Base-by-base conservation (phyloP, 2,113 vertebrate genomes). In the Pelodiscus sinensis region DNA sequence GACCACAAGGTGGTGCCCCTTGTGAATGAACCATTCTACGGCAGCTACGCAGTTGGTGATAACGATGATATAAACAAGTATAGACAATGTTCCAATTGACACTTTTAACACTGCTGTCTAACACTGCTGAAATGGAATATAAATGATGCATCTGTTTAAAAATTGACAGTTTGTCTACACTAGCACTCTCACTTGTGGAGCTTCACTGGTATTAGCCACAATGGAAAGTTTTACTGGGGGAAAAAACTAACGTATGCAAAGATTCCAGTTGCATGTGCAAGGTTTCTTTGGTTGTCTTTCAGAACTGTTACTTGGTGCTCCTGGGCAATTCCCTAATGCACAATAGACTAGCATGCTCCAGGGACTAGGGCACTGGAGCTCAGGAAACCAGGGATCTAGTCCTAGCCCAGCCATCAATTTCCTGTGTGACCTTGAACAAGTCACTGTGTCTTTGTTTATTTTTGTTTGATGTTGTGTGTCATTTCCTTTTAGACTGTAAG, bases 121-220 rank as follows among this genome's bases (percentile, higher is more conserved):
- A n/a, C 18, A 4, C n/a, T 38, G 71, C 71, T 73, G n/a, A 9
- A 5, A 12, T 73, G 10, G 35, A 73, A 38, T 73, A 11, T 35
- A 73, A 73, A 38, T 38, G 5, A 73, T 21, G n/a, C 9, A 38
- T 5, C 38, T 73, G 35, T 35, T 71, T 35, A 60, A 60, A 27
- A 62, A 65, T 31, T 65, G 73, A 50, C 2, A 0, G 15, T 0
- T 0, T 5, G 44, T 1, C 0, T 12, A 18, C 6, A 0, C 15
- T 58, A 5, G 5, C 16, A 82, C 29, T 78, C 24, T 79, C 4
- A 3, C 29, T 29, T 31, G 62, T 65, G 62, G 14, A 65, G 29
- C 62, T 65, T 8, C 71, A 22, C 14, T 10, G 13, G 16, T 0
- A 9, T 27, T 27, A 1, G 9, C 22, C 8, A n/a, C 0, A 4